These are phyloP conservation scores for Plagodis dolabraria DNA, from an alignment of 2,888 invertebrate species.

Conservation along the genomic window DNA sequence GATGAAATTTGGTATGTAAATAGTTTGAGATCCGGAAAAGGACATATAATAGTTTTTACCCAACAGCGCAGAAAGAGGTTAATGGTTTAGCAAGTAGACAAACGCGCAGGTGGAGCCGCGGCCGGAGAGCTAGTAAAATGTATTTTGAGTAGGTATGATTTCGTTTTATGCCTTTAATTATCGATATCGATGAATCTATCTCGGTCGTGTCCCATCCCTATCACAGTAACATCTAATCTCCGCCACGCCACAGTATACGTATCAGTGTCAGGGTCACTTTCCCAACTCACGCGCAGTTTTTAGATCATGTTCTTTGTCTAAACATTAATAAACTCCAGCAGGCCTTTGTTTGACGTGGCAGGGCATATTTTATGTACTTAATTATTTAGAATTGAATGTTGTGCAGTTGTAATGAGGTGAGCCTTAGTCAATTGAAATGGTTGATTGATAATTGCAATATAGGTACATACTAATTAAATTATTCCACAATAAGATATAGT, in stretches of 20 bases:
- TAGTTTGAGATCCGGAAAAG: too few species aligned
- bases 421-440: background rate
- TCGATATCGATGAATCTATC: background rate
- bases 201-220: constrained; percentile 13
- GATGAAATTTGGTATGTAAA: too few species aligned
- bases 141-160: too few species aligned
- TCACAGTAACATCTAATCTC: constrained; percentile 10
- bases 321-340: background rate
- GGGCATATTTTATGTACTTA: constrained; percentile 13
- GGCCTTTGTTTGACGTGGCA: constrained; percentile 9
- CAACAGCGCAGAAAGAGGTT: too few species aligned
- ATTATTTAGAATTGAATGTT: constrained; percentile 3
- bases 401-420: background rate
- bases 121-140: too few species aligned
- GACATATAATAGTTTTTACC: too few species aligned
- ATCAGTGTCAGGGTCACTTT: constrained; percentile 23
- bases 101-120: too few species aligned
- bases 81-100: too few species aligned
- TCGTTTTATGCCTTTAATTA: too few species aligned
- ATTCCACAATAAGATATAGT: too few species aligned
- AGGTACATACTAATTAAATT: too few species aligned
- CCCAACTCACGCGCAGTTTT: constrained; percentile 6
- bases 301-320: constrained; percentile 4
- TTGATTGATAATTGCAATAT: background rate
- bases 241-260: constrained; percentile 4